Evolutionary conservation across 2,888 invertebrate genomes (phyloP), one percentile per base, ranked within the genome.

Genomic region (Lordiphosa andalusiaca): DNA sequence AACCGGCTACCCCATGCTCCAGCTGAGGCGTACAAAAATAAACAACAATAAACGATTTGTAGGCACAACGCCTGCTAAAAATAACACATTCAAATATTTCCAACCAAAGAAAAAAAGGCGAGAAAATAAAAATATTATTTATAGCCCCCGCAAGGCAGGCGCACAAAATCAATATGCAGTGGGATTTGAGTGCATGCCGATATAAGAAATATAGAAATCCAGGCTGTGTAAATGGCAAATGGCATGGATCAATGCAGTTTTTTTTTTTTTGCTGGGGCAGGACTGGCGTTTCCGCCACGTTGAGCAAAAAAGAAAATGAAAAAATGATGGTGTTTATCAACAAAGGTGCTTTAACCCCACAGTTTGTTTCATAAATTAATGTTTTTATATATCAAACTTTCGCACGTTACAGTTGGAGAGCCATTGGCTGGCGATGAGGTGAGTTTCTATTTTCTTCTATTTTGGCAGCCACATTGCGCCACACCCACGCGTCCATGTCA

Each of bases 111-210:
- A 76, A 81, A 81, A 80, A 76, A 73, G 84, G 71, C 69, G 39
- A 70, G 62, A 70, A 75, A 81, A 81, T 84, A 61, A 61, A 71
- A 77, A 76, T 73, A 77, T 77, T 77, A 77, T 77, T 77, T 77
- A 77, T 77, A 84, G 84, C 62, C 52, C 33, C 52, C 33, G 30
- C 62, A 73, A 58, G 73, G 58, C 51, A 36, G 44, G 42, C 25
- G 63, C 60, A 73, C 42, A 49, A 67, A 81, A 76, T 76, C 77
- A 52, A 75, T 72, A 61, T 50, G 53, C 63, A 54, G 63, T 47
- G 65, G 64, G 12, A 49, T 40, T 53, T 40, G 12, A 30, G 23
- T 38, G 51, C 62, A 68, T 59, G 76, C 56, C 58, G 69, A 64
- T 68, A 75, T 61, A 58, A 71, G 62, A 61, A 56, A 55, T 39